phyloP scores from a whole-genome alignment of 2,888 invertebrate genomes.

The Tenthredo scrophulariae region DNA sequence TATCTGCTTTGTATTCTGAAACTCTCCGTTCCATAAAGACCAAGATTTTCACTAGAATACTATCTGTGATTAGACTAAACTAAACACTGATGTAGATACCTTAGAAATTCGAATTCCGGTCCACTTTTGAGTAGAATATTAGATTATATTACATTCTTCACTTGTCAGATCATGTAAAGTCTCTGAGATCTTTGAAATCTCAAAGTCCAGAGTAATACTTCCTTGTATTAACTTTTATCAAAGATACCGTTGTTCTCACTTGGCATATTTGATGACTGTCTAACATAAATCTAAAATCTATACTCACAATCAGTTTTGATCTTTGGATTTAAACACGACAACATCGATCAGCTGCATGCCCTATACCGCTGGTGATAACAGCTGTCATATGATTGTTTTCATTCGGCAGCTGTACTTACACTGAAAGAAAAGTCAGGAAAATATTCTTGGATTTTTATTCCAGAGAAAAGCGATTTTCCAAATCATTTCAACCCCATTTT shows the following conservation, averaged over 20 bases:
- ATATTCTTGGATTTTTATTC: background rate
- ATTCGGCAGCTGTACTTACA: background rate
- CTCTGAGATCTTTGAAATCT: background rate
- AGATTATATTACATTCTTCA: background rate
- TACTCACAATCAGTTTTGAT: background rate
- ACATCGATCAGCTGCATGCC: background rate
- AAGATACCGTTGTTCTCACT: no score
- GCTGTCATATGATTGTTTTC: background rate
- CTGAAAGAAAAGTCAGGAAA: background rate
- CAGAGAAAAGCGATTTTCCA: background rate
- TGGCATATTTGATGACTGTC: no score
- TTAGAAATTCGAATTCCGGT: background rate
- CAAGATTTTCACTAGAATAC: no score
- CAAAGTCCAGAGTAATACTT: no score
- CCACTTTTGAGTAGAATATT: background rate
- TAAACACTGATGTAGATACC: background rate
- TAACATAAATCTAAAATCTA: background rate
- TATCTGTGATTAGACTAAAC: background rate
- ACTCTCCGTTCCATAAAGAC: background rate
- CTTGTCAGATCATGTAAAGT: background rate
- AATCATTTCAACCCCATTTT: background rate
- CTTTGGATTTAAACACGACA: background rate
- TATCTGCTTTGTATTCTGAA: background rate
- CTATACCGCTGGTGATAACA: background rate
- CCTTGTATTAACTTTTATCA: background rate